A percentile compares a stretch with the other conserved stretches of the same genome.
phyloP scores from a whole-genome alignment of 2,888 invertebrate genomes.

The Malthinus flaveolus region DNA sequence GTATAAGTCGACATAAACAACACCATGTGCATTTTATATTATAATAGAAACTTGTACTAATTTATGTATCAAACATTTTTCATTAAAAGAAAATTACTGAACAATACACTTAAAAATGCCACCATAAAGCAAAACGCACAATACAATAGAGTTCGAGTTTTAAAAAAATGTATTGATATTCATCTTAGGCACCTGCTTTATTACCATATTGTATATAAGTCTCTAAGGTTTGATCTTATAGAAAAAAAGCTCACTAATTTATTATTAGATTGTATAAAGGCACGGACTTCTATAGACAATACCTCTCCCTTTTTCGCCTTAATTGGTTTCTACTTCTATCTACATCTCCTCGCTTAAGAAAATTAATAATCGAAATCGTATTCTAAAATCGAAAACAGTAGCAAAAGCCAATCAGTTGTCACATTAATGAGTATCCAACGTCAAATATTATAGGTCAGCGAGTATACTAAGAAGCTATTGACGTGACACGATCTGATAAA shows the following conservation, averaged over 20 bases:
- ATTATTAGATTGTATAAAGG: slow-evolving; percentile 30
- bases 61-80: slow-evolving; percentile 15
- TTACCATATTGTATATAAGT: slow-evolving; percentile 35
- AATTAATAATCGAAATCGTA: background rate
- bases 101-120: slow-evolving; percentile 31
- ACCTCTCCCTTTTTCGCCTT: slow-evolving; percentile 29
- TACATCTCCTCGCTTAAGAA: slow-evolving; percentile 14
- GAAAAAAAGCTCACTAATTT: slow-evolving; percentile 33
- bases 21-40: background rate
- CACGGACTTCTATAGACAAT: slow-evolving; percentile 20
- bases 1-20: background rate
- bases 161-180: slow-evolving; percentile 27
- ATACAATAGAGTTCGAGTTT: slow-evolving; percentile 19
- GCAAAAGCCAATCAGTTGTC: slow-evolving; percentile 5
- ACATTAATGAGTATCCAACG: slow-evolving; percentile 20
- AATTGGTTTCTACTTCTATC: slow-evolving; percentile 29
- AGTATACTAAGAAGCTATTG: slow-evolving; percentile 10
- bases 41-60: background rate
- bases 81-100: slow-evolving; percentile 20
- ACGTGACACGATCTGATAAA: slow-evolving; percentile 22
- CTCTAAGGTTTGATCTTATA: slow-evolving; percentile 33
- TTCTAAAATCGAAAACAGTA: slow-evolving; percentile 7
- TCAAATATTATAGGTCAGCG: slow-evolving; percentile 18
- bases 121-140: slow-evolving; percentile 29
- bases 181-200: slow-evolving; percentile 34